Evolutionary conservation across 1,140 invertebrate genomes (phyloP).

Genomic region (Brachionus rotundiformis): DNA sequence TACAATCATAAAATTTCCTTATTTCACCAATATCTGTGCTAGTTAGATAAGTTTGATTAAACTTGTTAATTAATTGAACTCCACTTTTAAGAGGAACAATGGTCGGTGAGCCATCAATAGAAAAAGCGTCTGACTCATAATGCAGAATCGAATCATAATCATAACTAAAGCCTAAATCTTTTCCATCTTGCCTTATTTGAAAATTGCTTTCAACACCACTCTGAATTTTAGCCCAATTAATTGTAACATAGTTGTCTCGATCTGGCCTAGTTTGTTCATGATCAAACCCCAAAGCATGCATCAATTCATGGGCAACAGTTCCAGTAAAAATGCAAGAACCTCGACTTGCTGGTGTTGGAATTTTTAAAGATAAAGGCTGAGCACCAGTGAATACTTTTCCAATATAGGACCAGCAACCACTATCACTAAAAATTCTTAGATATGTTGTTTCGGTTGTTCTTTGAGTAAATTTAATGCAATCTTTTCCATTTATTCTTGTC

Average conservation of each 20-base stretch:
- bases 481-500: background rate
- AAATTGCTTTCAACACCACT: background rate
- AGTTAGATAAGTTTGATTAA: background rate
- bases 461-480: constrained; percentile 17
- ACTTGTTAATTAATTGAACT: background rate
- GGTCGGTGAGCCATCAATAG: constrained; percentile 70
- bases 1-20: background rate
- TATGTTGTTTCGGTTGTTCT: background rate
- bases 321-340: constrained; percentile 65
- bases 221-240: constrained; percentile 15
- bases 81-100: constrained; percentile 46
- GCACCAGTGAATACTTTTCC: background rate
- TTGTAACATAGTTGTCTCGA: constrained; percentile 73
- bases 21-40: constrained; percentile 20
- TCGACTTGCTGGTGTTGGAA: background rate
- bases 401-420: constrained; percentile 3
- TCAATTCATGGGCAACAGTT: constrained; percentile 96
- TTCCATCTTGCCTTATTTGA: background rate
- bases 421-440: background rate
- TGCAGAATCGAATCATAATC: constrained; percentile 83
- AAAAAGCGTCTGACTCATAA: constrained; percentile 77
- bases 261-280: constrained; percentile 97
- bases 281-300: constrained; percentile 97
- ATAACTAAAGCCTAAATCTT: constrained; percentile 64
- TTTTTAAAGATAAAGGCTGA: background rate